A percentile compares a stretch with the other conserved stretches of the same genome.
Evolutionary conservation across 2,888 invertebrate species (phyloP).

Genomic region (Euproctis similis): DNA sequence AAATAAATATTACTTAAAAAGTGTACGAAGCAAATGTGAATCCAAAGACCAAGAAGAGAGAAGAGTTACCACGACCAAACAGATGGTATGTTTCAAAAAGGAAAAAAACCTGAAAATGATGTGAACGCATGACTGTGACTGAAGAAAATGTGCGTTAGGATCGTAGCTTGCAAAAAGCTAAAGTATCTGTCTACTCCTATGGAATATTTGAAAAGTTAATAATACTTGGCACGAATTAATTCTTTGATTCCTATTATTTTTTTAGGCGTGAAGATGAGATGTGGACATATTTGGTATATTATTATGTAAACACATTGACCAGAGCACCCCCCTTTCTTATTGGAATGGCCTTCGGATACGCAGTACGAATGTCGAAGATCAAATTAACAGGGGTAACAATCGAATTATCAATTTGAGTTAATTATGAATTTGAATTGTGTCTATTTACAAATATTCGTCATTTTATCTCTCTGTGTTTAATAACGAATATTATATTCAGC

Average conservation of each 20-base stretch:
- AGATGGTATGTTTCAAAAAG: too few species aligned
- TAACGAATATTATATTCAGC: too few species aligned
- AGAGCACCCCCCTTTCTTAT: slow-evolving; percentile 38
- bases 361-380: slow-evolving; percentile 25
- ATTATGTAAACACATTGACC: slow-evolving; percentile 43
- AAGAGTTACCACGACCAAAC: too few species aligned
- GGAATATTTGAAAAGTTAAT: not conserved
- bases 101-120: too few species aligned
- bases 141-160: too few species aligned
- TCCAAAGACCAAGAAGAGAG: too few species aligned
- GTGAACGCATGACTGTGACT: too few species aligned
- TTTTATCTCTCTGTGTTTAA: too few species aligned
- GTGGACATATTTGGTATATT: slow-evolving; percentile 25
- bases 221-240: not conserved
- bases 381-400: slow-evolving; percentile 26
- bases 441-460: not conserved
- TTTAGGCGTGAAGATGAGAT: slow-evolving; percentile 2
- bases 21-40: too few species aligned
- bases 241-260: not conserved
- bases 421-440: not conserved
- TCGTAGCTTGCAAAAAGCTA: too few species aligned
- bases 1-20: too few species aligned
- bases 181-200: too few species aligned
- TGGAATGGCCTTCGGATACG: slow-evolving; percentile 41
- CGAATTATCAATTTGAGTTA: not conserved